A percentile compares a stretch with the other conserved stretches of the same genome.
Evolutionary conservation across 2,888 invertebrate species (phyloP).

Genomic region (Oxytorus armatus): DNA sequence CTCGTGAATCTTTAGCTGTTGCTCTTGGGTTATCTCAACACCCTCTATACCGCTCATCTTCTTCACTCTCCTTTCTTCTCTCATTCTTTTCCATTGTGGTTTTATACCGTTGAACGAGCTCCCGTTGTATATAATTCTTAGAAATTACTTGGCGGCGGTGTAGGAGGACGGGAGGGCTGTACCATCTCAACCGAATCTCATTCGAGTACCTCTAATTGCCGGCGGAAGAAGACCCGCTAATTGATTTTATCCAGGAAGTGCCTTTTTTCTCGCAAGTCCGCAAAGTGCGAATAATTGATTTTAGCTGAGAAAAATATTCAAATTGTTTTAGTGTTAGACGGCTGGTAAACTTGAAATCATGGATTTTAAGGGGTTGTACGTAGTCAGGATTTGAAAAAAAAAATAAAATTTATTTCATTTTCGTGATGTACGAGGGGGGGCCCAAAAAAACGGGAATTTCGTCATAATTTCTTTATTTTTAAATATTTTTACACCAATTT

Average conservation of each 20-base stretch:
- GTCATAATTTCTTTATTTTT: too few species aligned
- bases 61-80: not conserved
- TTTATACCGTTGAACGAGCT: not conserved
- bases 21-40: constrained; percentile 30
- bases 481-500: too few species aligned
- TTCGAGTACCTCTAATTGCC: constrained; percentile 28
- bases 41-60: not conserved
- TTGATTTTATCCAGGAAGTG: constrained; percentile 3
- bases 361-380: too few species aligned
- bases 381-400: too few species aligned
- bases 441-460: too few species aligned
- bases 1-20: constrained; percentile 21
- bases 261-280: not conserved
- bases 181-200: constrained; percentile 2
- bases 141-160: constrained; percentile 31
- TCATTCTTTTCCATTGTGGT: not conserved
- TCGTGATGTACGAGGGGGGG: too few species aligned
- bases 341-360: too few species aligned
- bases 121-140: constrained; percentile 26
- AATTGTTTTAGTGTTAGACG: too few species aligned
- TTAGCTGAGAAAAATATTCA: too few species aligned
- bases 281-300: not conserved
- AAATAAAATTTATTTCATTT: too few species aligned
- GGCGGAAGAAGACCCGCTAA: constrained; percentile 5
- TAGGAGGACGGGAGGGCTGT: not conserved